Base-by-base conservation (phyloP, 1,140 invertebrate species). In the Apis laboriosa region DNA sequence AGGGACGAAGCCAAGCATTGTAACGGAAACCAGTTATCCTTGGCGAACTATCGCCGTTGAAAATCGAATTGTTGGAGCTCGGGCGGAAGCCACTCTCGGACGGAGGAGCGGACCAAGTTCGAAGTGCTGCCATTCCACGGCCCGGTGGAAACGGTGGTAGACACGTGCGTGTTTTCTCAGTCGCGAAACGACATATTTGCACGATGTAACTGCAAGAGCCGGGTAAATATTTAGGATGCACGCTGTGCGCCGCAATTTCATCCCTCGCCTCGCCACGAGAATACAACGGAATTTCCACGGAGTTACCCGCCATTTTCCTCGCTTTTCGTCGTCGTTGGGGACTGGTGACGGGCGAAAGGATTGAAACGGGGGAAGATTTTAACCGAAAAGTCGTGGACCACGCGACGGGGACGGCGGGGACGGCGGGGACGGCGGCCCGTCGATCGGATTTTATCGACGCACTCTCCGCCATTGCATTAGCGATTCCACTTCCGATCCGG, bases 151-250 rank as follows among this genome's bases (percentile, higher is more conserved):
- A 3, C 24, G 74, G 51, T 43, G 55, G 34, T 53, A 63, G 86
- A 81, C 34, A 34, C 87, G 77, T 80, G 77, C 83, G 86, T 84
- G 82, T 80, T 88, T 88, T 88, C 86, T 67, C 73, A 67, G 81
- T 84, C 80, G 78, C 84, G 60, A 2, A 86, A 83, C 77, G 87
- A 83, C 86, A 89, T 89, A 87, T 89, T 87, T 89, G 87, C 85
- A 76, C 79, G 80, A 80, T 83, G 82, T 87, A 89, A 89, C 85
- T 75, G 71, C 79, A 66, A 89, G 87, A 87, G 85, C 77, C 77
- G 68, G 66, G 87, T 85, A 89, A 89, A 89, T 89, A 89, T 89
- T 89, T 89, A 89, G 87, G 82, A 85, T 86, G 85, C 84, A 83
- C 84, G 75, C 83, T 80, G 83, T 78, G 83, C 70, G 73, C 77